phyloP scores from a whole-genome alignment of 2,888 invertebrate species.

The Tortricodes alternella region DNA sequence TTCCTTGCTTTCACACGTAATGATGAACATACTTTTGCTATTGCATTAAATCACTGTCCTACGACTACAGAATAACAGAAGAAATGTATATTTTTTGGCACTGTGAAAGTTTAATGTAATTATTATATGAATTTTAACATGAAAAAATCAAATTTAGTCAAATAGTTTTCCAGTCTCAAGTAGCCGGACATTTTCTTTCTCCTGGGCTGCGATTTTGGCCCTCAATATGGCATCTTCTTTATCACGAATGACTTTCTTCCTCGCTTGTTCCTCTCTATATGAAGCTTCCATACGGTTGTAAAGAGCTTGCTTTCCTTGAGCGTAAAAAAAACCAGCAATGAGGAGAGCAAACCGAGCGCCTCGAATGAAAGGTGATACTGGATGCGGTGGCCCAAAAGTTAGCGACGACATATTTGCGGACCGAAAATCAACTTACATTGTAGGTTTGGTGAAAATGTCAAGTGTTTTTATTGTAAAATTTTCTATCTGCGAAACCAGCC shows the following conservation, averaged over 20 bases:
- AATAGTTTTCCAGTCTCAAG: constrained; percentile 57
- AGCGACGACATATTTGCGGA: constrained; percentile 37
- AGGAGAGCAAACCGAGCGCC: constrained; percentile 60
- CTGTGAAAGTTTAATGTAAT: no score
- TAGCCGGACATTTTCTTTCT: constrained; percentile 50
- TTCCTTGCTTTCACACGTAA: constrained; percentile 30
- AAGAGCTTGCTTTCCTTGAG: constrained; percentile 50
- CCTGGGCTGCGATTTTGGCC: constrained; percentile 58
- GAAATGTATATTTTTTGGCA: no score
- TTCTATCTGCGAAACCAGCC: constrained; percentile 21
- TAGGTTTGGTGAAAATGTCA: constrained; percentile 2
- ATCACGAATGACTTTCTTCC: constrained; percentile 59
- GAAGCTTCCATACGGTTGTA: constrained; percentile 54
- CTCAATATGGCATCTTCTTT: constrained; percentile 52
- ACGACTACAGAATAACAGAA: no score
- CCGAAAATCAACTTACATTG: not conserved
- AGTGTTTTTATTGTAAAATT: not conserved
- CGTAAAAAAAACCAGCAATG: constrained; percentile 66
- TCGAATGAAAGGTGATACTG: constrained; percentile 71
- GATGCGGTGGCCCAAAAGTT: constrained; percentile 61
- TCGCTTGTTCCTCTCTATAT: constrained; percentile 56
- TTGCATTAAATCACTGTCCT: no score
- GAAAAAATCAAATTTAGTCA: not conserved
- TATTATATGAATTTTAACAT: no score
- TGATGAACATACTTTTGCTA: no score